Conservation (phyloP, 2,797 vertebrate species). For the Bovichtus diacanthus region DNA sequence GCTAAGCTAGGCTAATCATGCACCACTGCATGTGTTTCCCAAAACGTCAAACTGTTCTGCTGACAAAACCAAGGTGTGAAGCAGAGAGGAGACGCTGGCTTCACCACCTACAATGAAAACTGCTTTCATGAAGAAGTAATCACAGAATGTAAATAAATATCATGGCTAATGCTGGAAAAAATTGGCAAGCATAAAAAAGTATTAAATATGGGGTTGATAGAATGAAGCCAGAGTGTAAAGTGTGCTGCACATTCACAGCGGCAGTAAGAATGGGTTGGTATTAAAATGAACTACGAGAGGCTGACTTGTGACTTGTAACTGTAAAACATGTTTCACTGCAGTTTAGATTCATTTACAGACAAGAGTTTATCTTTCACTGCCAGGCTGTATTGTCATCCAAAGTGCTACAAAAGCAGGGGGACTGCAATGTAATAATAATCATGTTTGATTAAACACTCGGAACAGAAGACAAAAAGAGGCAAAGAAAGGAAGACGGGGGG, state of each 20-base stretch:
- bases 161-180: not conserved
- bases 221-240: not conserved
- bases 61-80: not conserved
- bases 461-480: conserved; percentile 52
- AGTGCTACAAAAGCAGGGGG: conserved; percentile 31
- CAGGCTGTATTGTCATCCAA: conserved; percentile 38
- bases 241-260: not conserved
- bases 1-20: not conserved
- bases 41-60: not conserved
- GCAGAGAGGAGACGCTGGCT: not conserved
- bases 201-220: not conserved
- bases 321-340: conserved; percentile 19
- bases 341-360: conserved; percentile 29
- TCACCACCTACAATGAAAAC: not conserved
- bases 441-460: conserved; percentile 47
- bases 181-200: not conserved
- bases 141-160: not conserved
- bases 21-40: not conserved
- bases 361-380: conserved; percentile 32
- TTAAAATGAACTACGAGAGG: not conserved
- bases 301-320: not conserved
- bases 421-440: conserved; percentile 44
- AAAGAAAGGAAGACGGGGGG: conserved; percentile 33
- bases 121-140: not conserved
- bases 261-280: conserved; percentile 7